Evolutionary conservation across 2,113 vertebrate genomes (phyloP).

Genomic region (Sebastes fasciatus): DNA sequence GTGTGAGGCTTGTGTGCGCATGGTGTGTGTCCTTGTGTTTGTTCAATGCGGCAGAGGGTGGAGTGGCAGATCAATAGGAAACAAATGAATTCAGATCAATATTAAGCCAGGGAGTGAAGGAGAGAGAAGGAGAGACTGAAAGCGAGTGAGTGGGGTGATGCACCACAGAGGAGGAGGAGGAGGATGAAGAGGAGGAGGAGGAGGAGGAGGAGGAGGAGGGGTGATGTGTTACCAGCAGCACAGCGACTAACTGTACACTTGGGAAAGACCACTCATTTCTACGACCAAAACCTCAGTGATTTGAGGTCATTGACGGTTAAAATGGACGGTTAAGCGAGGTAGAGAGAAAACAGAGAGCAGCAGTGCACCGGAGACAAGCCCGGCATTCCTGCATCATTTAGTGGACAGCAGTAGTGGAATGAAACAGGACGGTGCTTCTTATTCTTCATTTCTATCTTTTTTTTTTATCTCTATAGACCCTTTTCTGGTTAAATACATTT

Average conservation of each 20-base stretch:
- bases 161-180: conserved; percentile 46
- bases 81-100: conserved; percentile 86
- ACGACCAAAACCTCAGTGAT: conserved; percentile 55
- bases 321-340: conserved; percentile 59
- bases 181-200: conserved; percentile 29
- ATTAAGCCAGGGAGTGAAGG: conserved; percentile 75
- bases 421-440: background rate
- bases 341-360: conserved; percentile 36
- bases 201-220: conserved; percentile 26
- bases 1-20: conserved; percentile 47
- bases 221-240: conserved; percentile 68
- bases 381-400: conserved; percentile 26
- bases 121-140: conserved; percentile 75
- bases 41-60: conserved; percentile 84
- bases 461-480: background rate
- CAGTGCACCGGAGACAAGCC: conserved; percentile 15
- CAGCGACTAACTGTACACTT: conserved; percentile 66
- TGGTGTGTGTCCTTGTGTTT: conserved; percentile 79
- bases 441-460: background rate
- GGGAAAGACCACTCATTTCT: conserved; percentile 69
- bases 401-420: background rate
- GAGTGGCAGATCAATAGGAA: conserved; percentile 83
- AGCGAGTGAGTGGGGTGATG: conserved; percentile 70
- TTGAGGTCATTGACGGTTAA: conserved; percentile 66
- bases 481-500: background rate